Conservation (phyloP, 2,113 vertebrate species). For the Gavia stellata region DNA sequence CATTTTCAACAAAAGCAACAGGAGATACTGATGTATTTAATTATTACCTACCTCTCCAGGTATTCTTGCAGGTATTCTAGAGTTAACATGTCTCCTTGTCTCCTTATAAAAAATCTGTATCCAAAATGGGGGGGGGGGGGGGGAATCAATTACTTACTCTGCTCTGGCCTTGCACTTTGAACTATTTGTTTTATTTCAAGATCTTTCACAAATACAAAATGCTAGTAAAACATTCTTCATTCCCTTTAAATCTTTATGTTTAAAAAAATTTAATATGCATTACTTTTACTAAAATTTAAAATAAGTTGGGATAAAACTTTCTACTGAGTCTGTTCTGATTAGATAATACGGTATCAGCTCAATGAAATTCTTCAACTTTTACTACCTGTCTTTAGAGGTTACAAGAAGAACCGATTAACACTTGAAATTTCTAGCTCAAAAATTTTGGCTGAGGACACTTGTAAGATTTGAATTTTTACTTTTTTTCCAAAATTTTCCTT, state of each 20-base stretch:
- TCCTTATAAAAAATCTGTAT: not conserved
- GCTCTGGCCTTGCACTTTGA: not conserved
- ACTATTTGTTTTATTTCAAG: not conserved
- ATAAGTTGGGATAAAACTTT: not conserved
- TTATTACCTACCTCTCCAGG: not conserved
- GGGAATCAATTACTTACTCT: not conserved
- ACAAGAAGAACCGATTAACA: not conserved
- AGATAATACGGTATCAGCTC: not conserved
- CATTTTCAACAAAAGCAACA: not conserved
- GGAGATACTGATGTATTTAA: not conserved
- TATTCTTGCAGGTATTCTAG: not conserved
- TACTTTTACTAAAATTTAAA: not conserved
- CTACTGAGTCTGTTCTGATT: not conserved
- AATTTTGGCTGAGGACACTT: not conserved
- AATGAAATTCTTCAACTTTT: not conserved
- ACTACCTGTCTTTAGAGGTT: not conserved
- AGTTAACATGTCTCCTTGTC: not conserved
- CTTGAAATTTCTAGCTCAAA: not conserved
- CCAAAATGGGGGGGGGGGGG: not conserved
- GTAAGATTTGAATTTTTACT: not conserved
- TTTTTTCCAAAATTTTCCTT: not conserved
- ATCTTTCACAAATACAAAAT: not conserved
- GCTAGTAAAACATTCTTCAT: not conserved
- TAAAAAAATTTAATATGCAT: not conserved
- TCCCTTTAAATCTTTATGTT: not conserved